Base-by-base conservation (phyloP, 1,140 invertebrate genomes). In the Lutraria rhynchaena region DNA sequence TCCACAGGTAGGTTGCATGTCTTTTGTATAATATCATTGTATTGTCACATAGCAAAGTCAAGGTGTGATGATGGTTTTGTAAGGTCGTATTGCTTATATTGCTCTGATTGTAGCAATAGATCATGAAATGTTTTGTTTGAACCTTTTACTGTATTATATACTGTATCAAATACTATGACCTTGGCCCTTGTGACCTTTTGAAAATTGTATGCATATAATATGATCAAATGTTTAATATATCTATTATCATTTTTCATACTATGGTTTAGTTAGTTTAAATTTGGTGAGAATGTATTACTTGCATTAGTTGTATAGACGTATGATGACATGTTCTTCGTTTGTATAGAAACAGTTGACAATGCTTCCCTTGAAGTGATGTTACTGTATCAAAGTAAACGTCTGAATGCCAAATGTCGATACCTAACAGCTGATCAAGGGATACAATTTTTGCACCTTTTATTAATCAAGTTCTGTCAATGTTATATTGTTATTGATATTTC, bases 1-100 rank as follows among this genome's bases (percentile, higher is more conserved):
- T 87, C 88, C 4, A 83, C 84, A 74, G 86, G 88, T 89, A 76
- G n/a, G 63, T 75, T 46, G 0, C n/a, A n/a, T n/a, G n/a, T n/a
- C n/a, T n/a, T n/a, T n/a, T n/a, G n/a, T n/a, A 33, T 41, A 3
- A 44, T 22, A 9, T 58, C 55, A 58, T 19, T 58, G 11, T 11
- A 49, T 49, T n/a, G n/a, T n/a, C n/a, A n/a, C n/a, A n/a, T n/a
- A n/a, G 24, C 58, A 53, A 9, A 53, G 19, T 53, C 4, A 53
- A 53, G 19, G 51, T 4, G 5, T 53, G 4, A 17, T 5, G 19
- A n/a, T 53, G 4, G 19, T 17, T 22, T 53, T n/a, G 5, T 9
- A 53, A 5, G 19, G 5, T 7, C 19, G 19, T 17, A 9, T 7
- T 9, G 19, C 51, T 53, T 53, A 17, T 53, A n/a, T 22, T 53